Base-by-base conservation (phyloP, 2,113 vertebrate genomes). In the Australoheros scitulus region DNA sequence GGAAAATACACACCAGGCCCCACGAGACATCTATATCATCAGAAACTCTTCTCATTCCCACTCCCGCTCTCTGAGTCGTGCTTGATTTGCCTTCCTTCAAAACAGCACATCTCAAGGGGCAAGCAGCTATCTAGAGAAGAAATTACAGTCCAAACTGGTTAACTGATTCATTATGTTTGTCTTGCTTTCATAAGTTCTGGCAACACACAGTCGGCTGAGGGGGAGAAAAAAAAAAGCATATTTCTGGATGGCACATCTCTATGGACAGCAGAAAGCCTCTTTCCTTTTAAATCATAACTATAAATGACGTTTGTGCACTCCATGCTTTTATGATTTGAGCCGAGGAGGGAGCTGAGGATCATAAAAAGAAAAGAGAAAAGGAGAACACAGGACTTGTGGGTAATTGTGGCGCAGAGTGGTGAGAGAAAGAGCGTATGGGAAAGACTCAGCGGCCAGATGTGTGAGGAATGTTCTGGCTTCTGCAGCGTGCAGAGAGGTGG, bases 391-490 rank as follows among this genome's bases (percentile, higher is more conserved):
- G 93, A 89, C 86, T 95, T 95, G 93, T 95, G 94, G 94, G 93
- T 96, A 95, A 95, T 95, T 95, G 94, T 83, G 87, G 92, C 87
- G 55, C 36, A 68, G 82, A 86, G 80, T 79, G 81, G 68, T 13
- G 47, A 72, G 90, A 93, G 91, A 83, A 83, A 80, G 91, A 92
- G 85, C 83, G 85, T 85, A 90, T 89, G 90, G 92, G 92, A 91
- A 91, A 91, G 90, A 91, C 91, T 93, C 65, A 43, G 88, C 78
- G 90, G 88, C 96, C 95, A 96, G 95, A 96, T 96, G 96, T 96
- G 93, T 90, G 88, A 94, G 95, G 95, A 96, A 96, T 96, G 95
- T 94, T 92, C 94, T 95, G 94, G 94, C 94, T 94, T 91, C 93
- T 88, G 90, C 89, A 78, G 89, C 77, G 76, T 68, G 80, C 76